Conservation (phyloP, 2,888 invertebrate species). For the Brachyptera risi region DNA sequence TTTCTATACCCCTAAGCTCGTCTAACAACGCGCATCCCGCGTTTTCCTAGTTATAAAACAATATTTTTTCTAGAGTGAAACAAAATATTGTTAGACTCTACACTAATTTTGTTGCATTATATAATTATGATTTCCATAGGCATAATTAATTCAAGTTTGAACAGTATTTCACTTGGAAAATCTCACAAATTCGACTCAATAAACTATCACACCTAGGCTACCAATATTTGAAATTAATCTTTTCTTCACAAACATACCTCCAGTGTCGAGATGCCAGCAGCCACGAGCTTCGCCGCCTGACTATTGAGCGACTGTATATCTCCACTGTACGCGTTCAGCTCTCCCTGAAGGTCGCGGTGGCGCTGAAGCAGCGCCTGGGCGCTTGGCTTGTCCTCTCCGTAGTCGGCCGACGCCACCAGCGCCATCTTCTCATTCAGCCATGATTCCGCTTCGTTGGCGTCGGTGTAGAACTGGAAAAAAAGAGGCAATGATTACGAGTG, state of each 20-base stretch:
- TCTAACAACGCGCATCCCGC: too few relatives aligned
- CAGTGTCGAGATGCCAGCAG: slow-evolving; percentile 68
- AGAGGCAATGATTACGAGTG: too few relatives aligned
- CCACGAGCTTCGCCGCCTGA: slow-evolving; percentile 71
- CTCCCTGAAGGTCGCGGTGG: slow-evolving; percentile 82
- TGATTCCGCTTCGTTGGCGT: slow-evolving; percentile 96
- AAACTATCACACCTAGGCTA: too few relatives aligned
- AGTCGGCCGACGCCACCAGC: slow-evolving; percentile 82
- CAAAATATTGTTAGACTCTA: too few relatives aligned
- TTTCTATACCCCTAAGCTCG: too few relatives aligned
- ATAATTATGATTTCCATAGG: too few relatives aligned
- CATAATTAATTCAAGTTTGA: too few relatives aligned
- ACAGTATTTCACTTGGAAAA: too few relatives aligned
- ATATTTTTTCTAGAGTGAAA: too few relatives aligned
- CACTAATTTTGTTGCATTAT: too few relatives aligned
- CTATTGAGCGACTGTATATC: slow-evolving; percentile 78
- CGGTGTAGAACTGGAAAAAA: slow-evolving; percentile 74
- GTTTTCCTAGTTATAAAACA: too few relatives aligned
- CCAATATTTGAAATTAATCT: slow-evolving; percentile 29
- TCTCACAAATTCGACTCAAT: too few relatives aligned
- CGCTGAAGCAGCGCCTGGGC: slow-evolving; percentile 84
- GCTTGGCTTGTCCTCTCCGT: slow-evolving; percentile 87
- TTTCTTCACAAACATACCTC: slow-evolving; percentile 47
- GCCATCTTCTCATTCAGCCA: slow-evolving; percentile 97
- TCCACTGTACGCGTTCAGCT: slow-evolving; percentile 80